phyloP scores from a whole-genome alignment of 2,113 vertebrate species.

The Urocolius indicus region DNA sequence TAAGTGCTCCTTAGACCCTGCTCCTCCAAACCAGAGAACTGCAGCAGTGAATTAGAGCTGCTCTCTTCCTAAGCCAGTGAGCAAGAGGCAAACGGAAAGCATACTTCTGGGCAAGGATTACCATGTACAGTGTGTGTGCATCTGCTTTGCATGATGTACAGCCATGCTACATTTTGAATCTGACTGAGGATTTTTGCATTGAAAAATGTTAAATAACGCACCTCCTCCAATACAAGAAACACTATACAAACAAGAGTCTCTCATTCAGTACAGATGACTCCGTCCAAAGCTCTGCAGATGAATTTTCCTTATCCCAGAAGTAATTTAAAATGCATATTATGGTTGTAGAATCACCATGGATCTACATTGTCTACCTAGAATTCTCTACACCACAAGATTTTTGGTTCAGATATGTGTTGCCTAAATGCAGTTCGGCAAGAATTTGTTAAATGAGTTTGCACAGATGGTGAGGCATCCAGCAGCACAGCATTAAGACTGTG shows the following conservation, averaged over 20 bases:
- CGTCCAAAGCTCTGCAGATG: not conserved
- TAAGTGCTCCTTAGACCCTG: not conserved
- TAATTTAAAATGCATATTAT: not conserved
- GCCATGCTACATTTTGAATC: not conserved
- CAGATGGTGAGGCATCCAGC: not conserved
- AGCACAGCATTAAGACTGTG: not conserved
- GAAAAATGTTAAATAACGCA: not conserved
- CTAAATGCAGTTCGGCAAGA: not conserved
- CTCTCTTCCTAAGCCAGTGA: not conserved
- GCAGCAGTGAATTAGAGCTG: accelerated
- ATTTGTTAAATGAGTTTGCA: not conserved
- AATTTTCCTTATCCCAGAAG: not conserved
- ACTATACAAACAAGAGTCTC: not conserved
- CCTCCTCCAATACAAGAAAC: not conserved
- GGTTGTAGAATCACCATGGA: not conserved
- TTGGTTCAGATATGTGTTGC: not conserved
- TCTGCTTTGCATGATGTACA: not conserved
- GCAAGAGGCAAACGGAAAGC: accelerated
- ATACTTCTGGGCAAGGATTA: not conserved
- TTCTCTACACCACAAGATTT: not conserved
- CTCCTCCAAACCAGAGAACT: not conserved
- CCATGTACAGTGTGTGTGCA: not conserved
- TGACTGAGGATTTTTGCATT: not conserved
- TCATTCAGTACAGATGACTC: not conserved
- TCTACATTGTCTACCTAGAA: not conserved